Conservation (phyloP, 2,888 invertebrate species). For the Dromius quadrimaculatus region DNA sequence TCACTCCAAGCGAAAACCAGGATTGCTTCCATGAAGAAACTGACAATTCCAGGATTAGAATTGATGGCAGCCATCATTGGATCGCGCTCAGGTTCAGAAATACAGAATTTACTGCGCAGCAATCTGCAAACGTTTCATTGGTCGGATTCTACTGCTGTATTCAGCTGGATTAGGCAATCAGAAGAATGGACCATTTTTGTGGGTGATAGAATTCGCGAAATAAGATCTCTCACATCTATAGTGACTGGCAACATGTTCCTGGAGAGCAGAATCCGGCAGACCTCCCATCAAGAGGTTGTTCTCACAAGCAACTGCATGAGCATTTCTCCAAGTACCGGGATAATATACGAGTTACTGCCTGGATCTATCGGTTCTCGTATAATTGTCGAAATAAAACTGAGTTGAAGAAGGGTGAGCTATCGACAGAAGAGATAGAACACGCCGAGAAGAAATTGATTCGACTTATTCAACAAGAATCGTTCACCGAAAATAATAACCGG, state of each 20-base stretch:
- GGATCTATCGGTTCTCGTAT: constrained; percentile 48
- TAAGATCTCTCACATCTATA: constrained; percentile 42
- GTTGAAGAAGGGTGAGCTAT: constrained; percentile 39
- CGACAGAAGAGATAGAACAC: background rate
- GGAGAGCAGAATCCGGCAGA: constrained; percentile 59
- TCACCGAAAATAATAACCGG: constrained; percentile 45
- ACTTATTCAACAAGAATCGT: constrained; percentile 41
- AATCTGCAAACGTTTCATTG: constrained; percentile 55
- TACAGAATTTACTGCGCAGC: constrained; percentile 43
- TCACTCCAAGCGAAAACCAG: constrained; percentile 57
- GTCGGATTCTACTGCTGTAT: constrained; percentile 56
- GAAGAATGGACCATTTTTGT: constrained; percentile 54
- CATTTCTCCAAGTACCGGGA: constrained; percentile 55
- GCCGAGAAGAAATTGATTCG: constrained; percentile 18
- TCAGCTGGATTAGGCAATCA: constrained; percentile 56
- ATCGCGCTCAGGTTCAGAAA: constrained; percentile 52
- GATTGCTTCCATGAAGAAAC: constrained; percentile 57
- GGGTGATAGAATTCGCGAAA: background rate
- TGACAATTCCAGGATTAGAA: constrained; percentile 59
- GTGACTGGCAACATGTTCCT: constrained; percentile 58
- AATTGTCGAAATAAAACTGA: constrained; percentile 14
- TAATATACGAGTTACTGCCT: constrained; percentile 55
- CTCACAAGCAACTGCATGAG: constrained; percentile 33
- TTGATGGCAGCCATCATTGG: constrained; percentile 58
- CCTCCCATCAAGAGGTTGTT: constrained; percentile 59